phyloP scores from a whole-genome alignment of 2,113 vertebrate genomes.

The Danionella cerebrum region DNA sequence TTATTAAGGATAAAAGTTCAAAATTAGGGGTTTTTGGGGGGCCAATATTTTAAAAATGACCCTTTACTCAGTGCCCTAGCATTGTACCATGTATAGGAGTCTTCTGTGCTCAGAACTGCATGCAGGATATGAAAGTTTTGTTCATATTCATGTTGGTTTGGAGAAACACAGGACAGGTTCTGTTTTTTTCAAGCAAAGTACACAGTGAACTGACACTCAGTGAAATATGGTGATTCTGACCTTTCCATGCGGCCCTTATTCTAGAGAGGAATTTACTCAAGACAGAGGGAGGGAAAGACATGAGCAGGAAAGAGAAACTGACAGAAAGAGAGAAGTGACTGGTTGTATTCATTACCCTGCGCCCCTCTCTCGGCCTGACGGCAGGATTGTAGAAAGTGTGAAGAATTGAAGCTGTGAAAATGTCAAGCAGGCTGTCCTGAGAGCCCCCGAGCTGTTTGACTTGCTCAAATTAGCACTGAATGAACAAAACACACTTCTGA shows the following conservation, averaged over 20 bases:
- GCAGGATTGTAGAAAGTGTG: constrained; percentile 40
- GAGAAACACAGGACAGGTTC: constrained; percentile 30
- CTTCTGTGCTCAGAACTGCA: background rate
- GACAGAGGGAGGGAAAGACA: background rate
- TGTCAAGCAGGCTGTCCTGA: constrained; percentile 35
- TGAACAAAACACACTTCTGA: constrained; percentile 19
- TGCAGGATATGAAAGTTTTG: no score
- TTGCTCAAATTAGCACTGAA: constrained; percentile 33
- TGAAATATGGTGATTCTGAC: constrained; percentile 15
- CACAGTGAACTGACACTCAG: background rate
- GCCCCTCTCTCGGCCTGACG: constrained; percentile 24
- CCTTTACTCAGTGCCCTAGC: no score
- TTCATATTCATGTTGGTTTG: background rate
- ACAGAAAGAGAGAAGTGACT: constrained; percentile 9
- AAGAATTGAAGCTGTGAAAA: constrained; percentile 45
- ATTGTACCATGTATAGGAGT: background rate
- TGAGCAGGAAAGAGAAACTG: background rate
- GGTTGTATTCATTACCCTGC: constrained; percentile 38
- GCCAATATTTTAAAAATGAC: no score
- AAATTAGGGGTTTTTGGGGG: no score
- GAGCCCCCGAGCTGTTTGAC: constrained; percentile 22
- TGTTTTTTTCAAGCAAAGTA: constrained; percentile 42
- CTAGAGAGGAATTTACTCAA: background rate
- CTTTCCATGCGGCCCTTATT: background rate
- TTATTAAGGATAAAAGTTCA: no score